A percentile compares a stretch with the other conserved stretches of the same genome.
Evolutionary conservation across 2,888 invertebrate genomes (phyloP).

Genomic region (Drosophila prolongata): DNA sequence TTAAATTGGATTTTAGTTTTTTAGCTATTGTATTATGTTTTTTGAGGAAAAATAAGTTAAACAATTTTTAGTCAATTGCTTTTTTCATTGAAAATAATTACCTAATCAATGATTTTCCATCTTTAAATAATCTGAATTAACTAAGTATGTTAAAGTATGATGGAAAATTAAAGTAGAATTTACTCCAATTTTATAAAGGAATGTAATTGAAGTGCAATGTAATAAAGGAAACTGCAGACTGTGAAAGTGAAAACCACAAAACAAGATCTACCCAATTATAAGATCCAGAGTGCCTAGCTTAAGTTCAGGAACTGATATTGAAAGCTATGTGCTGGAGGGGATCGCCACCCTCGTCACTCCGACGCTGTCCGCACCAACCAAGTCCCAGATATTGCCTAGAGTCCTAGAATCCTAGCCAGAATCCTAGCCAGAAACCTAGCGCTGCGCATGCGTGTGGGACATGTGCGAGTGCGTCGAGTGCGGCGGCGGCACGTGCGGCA

Average conservation of each 20-base stretch:
- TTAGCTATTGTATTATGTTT: too few relatives aligned
- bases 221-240: neutral
- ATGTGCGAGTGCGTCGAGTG: constrained; percentile 87
- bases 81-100: too few relatives aligned
- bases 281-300: neutral
- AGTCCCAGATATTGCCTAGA: constrained; percentile 33
- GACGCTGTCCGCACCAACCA: constrained; percentile 10
- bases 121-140: too few relatives aligned
- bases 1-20: too few relatives aligned
- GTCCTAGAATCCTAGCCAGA: constrained; percentile 6
- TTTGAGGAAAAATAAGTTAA: too few relatives aligned
- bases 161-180: too few relatives aligned
- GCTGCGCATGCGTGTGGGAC: constrained; percentile 91
- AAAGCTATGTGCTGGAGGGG: neutral
- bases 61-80: too few relatives aligned
- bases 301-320: constrained; percentile 11
- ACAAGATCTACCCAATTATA: neutral
- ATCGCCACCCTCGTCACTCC: too few relatives aligned
- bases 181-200: too few relatives aligned
- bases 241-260: neutral
- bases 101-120: too few relatives aligned
- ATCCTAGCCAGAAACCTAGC: constrained; percentile 86
- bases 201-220: too few relatives aligned
- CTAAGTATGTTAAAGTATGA: too few relatives aligned
- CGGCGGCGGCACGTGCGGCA: constrained; percentile 86